Percentiles rank a stretch among this genome's conserved stretches.
Conservation (phyloP, 2,888 invertebrate genomes). For the Copidosoma aretas region DNA sequence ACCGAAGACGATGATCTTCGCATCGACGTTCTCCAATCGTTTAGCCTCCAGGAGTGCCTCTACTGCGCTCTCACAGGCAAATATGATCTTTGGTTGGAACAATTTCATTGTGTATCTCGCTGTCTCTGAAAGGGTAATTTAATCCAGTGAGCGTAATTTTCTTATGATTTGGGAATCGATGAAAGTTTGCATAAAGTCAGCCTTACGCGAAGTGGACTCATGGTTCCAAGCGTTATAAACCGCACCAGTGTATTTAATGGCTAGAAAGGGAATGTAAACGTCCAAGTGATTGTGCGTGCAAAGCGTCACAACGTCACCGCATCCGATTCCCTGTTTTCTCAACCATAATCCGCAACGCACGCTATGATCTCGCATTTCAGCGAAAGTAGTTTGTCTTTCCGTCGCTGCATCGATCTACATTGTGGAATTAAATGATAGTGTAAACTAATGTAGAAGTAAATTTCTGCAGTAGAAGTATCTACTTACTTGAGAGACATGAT, state of each 20-base stretch:
- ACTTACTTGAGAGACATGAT: constrained; percentile 23
- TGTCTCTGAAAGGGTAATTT: not conserved
- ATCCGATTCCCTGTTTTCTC: constrained; percentile 46
- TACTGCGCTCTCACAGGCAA: constrained; percentile 40
- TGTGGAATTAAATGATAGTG: not conserved
- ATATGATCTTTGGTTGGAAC: constrained; percentile 50
- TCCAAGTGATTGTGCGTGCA: constrained; percentile 52
- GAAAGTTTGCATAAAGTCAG: not conserved
- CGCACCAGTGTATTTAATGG: constrained; percentile 49
- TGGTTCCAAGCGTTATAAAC: constrained; percentile 53
- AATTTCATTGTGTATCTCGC: not conserved
- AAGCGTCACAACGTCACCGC: constrained; percentile 48
- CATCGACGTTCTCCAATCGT: constrained; percentile 35
- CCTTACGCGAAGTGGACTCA: constrained; percentile 47
- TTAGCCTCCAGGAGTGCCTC: constrained; percentile 27
- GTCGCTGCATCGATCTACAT: constrained; percentile 48
- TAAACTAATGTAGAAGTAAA: not conserved
- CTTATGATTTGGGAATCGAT: too few relatives aligned
- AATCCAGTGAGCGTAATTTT: too few relatives aligned
- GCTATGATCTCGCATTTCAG: constrained; percentile 46
- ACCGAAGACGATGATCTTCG: constrained; percentile 37
- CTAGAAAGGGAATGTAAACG: constrained; percentile 49
- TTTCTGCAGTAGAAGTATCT: not conserved
- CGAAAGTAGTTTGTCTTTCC: constrained; percentile 45
- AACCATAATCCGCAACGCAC: constrained; percentile 55